These are phyloP conservation scores for Liodrosophila aerea DNA, from an alignment of 2,888 invertebrate species.

Conservation along the genomic window DNA sequence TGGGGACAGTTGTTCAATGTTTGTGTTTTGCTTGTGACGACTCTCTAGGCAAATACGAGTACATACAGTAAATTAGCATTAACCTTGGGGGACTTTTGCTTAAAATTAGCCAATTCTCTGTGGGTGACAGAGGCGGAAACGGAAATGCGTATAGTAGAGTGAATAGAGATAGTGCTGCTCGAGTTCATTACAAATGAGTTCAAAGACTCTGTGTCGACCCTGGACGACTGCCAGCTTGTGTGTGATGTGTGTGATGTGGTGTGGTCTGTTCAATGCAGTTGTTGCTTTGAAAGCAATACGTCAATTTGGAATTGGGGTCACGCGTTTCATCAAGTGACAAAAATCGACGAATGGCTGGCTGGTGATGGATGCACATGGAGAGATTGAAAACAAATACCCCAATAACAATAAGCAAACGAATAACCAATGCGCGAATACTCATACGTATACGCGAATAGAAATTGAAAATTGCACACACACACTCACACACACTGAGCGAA, in stretches of 20 bases:
- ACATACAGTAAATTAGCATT: conserved; percentile 30
- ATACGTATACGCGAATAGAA: conserved; percentile 10
- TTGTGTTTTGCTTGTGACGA: conserved; percentile 46
- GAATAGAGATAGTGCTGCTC: neutral
- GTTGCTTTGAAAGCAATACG: conserved; percentile 30
- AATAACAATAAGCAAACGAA: conserved; percentile 5
- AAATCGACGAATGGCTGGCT: conserved; percentile 44
- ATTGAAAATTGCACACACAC: conserved; percentile 51
- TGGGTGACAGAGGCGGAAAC: conserved; percentile 42
- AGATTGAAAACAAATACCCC: conserved; percentile 26
- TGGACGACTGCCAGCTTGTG: conserved; percentile 53
- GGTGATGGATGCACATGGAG: conserved; percentile 16
- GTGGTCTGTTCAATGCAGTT: conserved; percentile 2
- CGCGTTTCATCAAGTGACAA: conserved; percentile 39
- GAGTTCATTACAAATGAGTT: conserved; percentile 55
- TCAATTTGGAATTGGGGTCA: conserved; percentile 53
- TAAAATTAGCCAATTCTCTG: conserved; percentile 63
- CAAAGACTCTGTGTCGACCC: conserved; percentile 53
- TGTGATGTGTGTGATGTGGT: too few species aligned
- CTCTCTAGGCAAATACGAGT: conserved; percentile 15
- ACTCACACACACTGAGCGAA: conserved; percentile 1
- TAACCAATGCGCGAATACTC: conserved; percentile 3
- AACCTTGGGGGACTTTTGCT: conserved; percentile 52
- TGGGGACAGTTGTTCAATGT: conserved; percentile 72
- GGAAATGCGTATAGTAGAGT: conserved; percentile 50